Evolutionary conservation across 2,797 vertebrate species (phyloP).

Genomic region (Zalophus californianus): DNA sequence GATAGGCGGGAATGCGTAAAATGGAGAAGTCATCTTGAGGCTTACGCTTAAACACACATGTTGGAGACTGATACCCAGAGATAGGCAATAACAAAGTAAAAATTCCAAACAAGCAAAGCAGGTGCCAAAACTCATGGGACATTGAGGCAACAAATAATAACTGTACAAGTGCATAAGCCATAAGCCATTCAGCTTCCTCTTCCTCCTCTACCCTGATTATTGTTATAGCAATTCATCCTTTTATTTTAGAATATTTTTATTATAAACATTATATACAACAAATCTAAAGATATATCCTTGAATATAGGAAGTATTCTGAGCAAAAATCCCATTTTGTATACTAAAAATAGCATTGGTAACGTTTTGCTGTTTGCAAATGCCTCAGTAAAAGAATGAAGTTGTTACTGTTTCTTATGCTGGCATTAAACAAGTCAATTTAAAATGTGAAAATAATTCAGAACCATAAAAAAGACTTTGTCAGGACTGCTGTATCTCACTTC

Average conservation of each 20-base stretch:
- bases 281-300: not conserved
- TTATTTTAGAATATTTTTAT: not conserved
- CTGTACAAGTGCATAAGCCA: not conserved
- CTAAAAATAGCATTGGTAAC: not conserved
- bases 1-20: not conserved
- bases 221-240: not conserved
- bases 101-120: not conserved
- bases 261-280: not conserved
- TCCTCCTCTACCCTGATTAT: not conserved
- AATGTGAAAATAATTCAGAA: slow-evolving; percentile 42
- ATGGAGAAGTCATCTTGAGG: not conserved
- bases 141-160: not conserved
- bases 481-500: not conserved
- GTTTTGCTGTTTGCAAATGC: not conserved
- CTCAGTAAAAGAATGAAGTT: slow-evolving; percentile 10
- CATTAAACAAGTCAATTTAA: slow-evolving; percentile 35
- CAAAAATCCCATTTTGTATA: not conserved
- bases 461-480: not conserved
- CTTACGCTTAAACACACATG: not conserved
- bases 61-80: not conserved
- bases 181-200: not conserved
- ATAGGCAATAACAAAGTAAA: not conserved
- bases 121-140: not conserved
- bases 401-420: not conserved
- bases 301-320: not conserved